Percentiles rank a stretch among this genome's conserved stretches.
Conservation (phyloP, 2,888 invertebrate species). For the Apoda limacodes region DNA sequence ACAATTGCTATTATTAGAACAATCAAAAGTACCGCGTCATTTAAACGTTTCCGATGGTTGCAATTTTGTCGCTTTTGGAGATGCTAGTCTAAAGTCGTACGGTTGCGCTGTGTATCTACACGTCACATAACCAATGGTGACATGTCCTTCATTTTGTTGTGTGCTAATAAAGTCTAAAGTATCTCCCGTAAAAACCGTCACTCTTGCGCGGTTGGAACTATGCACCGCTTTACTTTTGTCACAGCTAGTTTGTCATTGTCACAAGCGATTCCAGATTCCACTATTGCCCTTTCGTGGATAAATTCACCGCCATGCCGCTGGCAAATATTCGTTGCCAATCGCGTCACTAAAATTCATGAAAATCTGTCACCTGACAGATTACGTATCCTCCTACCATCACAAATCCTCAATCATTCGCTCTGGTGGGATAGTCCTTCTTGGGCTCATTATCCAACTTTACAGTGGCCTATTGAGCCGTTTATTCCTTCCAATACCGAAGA, state of each 20-base stretch:
- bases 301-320: conserved; percentile 2
- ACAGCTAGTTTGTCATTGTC: neutral
- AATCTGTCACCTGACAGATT: neutral
- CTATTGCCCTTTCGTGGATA: conserved; percentile 1
- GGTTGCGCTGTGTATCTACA: conserved; percentile 1
- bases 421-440: too few species aligned
- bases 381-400: too few species aligned
- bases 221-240: neutral
- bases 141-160: neutral
- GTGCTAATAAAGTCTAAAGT: conserved; percentile 1
- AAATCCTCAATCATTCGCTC: too few species aligned
- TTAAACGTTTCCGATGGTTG: neutral
- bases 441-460: too few species aligned
- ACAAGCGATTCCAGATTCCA: neutral
- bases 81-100: conserved; percentile 2
- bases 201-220: neutral
- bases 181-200: neutral
- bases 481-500: too few species aligned
- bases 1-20: neutral
- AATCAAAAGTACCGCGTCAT: neutral
- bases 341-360: conserved; percentile 3
- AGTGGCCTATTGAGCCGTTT: too few species aligned
- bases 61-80: neutral
- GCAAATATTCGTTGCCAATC: conserved; percentile 1
- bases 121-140: neutral